Evolutionary conservation across 2,888 invertebrate species (phyloP).

Genomic region (Morpho deidamia): DNA sequence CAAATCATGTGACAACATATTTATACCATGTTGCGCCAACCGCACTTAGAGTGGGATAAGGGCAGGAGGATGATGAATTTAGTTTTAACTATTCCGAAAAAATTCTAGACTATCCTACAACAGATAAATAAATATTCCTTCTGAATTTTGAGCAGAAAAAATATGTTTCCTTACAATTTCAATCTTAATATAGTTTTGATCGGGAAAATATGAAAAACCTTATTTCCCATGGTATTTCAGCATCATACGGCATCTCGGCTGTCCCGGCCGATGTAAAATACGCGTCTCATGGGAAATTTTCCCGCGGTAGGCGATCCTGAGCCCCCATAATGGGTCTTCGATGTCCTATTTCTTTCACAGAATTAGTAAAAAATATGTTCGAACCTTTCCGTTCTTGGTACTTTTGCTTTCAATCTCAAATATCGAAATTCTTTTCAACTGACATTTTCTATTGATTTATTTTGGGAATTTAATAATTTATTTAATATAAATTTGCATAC

Average conservation of each 20-base stretch:
- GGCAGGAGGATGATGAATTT: too few relatives aligned
- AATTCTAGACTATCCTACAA: too few relatives aligned
- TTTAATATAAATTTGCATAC: too few relatives aligned
- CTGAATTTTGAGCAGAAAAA: too few relatives aligned
- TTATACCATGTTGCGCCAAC: too few relatives aligned
- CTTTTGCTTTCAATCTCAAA: not conserved
- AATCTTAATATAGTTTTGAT: conserved; percentile 1
- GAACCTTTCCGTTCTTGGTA: not conserved
- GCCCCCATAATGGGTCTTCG: conserved; percentile 55
- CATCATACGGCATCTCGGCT: conserved; percentile 22
- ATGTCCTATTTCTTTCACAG: conserved; percentile 41
- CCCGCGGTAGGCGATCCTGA: conserved; percentile 55
- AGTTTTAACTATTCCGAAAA: too few relatives aligned
- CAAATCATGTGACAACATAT: too few relatives aligned
- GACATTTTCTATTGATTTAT: too few relatives aligned
- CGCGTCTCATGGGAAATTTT: conserved; percentile 68
- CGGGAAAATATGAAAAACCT: conserved; percentile 13
- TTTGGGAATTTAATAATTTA: too few relatives aligned
- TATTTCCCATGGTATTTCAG: conserved; percentile 18
- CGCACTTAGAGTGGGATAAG: too few relatives aligned
- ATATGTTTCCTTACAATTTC: not conserved
- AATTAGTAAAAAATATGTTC: conserved; percentile 27
- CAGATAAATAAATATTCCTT: too few relatives aligned
- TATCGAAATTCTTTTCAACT: too few relatives aligned
- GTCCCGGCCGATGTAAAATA: conserved; percentile 43